Percentiles rank a stretch among this genome's conserved stretches.
These are phyloP conservation scores for Piaya cayana DNA, from an alignment of 2,113 vertebrate species.

Conservation along the genomic window DNA sequence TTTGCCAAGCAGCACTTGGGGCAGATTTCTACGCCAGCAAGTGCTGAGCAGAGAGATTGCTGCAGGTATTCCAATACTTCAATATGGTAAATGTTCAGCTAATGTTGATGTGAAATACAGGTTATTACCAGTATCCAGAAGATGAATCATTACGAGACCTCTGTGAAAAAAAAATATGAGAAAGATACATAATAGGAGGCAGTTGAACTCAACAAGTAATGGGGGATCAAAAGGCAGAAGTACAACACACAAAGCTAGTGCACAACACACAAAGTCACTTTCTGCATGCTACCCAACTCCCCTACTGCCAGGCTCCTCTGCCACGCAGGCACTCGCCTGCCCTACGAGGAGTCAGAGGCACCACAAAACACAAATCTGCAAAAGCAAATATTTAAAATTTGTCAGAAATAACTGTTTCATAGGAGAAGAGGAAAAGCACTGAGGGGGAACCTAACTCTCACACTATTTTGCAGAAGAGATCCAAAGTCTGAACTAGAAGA, in stretches of 20 bases:
- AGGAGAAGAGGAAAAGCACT: neutral
- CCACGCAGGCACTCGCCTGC: neutral
- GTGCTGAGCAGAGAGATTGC: neutral
- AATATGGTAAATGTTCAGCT: neutral
- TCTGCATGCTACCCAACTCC: neutral
- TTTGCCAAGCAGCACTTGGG: neutral
- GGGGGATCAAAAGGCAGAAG: neutral
- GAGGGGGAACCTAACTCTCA: neutral
- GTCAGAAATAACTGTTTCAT: neutral
- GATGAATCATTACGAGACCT: neutral
- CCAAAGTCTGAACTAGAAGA: neutral
- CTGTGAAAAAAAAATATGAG: neutral
- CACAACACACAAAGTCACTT: rapidly evolving
- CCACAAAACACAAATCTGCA: neutral
- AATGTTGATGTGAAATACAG: neutral
- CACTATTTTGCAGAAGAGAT: neutral
- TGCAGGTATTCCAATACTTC: neutral
- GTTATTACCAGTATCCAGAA: neutral
- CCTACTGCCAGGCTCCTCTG: neutral
- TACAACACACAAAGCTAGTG: rapidly evolving
- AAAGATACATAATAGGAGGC: neutral
- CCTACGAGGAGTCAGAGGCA: neutral
- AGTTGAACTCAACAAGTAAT: neutral
- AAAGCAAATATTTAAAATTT: neutral
- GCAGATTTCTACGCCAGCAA: neutral